Conservation (phyloP, 2,888 invertebrate species). For the Xanthostigma xanthostigma region DNA sequence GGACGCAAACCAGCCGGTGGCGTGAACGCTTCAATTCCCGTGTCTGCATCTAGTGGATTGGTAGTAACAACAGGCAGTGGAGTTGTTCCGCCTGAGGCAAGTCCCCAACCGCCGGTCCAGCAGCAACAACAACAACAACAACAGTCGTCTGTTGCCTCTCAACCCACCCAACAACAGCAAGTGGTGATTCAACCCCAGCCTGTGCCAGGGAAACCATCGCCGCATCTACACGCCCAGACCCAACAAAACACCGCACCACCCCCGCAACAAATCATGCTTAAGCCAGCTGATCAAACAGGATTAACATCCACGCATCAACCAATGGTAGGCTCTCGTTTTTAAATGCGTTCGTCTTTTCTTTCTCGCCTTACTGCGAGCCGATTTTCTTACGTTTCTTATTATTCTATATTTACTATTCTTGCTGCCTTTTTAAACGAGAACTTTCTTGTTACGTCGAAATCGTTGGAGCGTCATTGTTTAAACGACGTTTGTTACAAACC, state of each 20-base stretch:
- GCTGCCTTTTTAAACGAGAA: too few relatives aligned
- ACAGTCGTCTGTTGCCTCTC: conserved; percentile 2
- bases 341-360: too few relatives aligned
- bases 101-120: conserved; percentile 8
- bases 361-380: too few relatives aligned
- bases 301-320: conserved; percentile 26
- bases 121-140: too few relatives aligned
- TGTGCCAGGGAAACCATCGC: conserved; percentile 13
- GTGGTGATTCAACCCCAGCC: not conserved
- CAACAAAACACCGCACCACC: conserved; percentile 27
- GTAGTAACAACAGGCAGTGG: conserved; percentile 3
- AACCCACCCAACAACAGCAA: conserved; percentile 4
- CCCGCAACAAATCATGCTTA: conserved; percentile 17
- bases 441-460: too few relatives aligned
- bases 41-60: not conserved
- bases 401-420: too few relatives aligned
- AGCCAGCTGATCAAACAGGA: conserved; percentile 21
- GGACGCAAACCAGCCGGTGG: conserved; percentile 28
- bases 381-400: too few relatives aligned
- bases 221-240: conserved; percentile 18
- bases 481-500: too few relatives aligned
- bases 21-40: conserved; percentile 19
- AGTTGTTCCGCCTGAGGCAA: conserved; percentile 8
- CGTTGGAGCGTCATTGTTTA: too few relatives aligned
- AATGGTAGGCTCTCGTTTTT: conserved; percentile 23